Conservation (phyloP, 2,888 invertebrate species). For the Xylocampa areola region DNA sequence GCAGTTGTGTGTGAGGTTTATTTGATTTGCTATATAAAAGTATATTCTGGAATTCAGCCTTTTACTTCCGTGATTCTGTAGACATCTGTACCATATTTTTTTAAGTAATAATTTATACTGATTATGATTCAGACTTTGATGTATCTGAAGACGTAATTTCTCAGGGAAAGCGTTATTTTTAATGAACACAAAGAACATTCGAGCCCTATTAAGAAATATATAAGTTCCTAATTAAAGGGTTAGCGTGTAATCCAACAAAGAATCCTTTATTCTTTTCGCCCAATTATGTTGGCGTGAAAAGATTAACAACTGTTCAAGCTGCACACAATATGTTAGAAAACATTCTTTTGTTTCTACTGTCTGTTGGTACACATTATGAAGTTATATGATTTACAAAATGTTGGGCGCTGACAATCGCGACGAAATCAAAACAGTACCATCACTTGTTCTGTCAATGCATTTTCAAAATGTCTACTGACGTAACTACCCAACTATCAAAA, state of each 20-base stretch:
- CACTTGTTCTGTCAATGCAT: conserved; percentile 24
- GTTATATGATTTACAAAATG: conserved; percentile 1
- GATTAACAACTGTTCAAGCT: conserved; percentile 41
- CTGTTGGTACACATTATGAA: conserved; percentile 21
- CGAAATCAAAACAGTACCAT: conserved; percentile 13
- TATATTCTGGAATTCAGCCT: background rate
- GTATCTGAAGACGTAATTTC: conserved; percentile 27
- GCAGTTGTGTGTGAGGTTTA: background rate
- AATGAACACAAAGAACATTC: conserved; percentile 27
- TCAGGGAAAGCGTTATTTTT: conserved; percentile 19
- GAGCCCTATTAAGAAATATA: conserved; percentile 34
- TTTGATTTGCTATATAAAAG: background rate
- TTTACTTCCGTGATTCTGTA: background rate
- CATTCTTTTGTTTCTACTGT: conserved; percentile 23
- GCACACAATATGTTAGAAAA: conserved; percentile 31
- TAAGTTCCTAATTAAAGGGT: conserved; percentile 41
- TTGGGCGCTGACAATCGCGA: background rate
- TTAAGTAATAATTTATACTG: conserved; percentile 20
- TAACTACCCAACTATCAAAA: conserved; percentile 17
- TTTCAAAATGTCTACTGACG: conserved; percentile 24
- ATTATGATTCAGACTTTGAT: conserved; percentile 35
- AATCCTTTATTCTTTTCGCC: conserved; percentile 33
- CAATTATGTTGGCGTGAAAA: conserved; percentile 54
- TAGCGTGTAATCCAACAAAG: conserved; percentile 31
- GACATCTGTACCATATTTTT: background rate